phyloP scores from a whole-genome alignment of 2,888 invertebrate genomes.

The Sepiola atlantica region DNA sequence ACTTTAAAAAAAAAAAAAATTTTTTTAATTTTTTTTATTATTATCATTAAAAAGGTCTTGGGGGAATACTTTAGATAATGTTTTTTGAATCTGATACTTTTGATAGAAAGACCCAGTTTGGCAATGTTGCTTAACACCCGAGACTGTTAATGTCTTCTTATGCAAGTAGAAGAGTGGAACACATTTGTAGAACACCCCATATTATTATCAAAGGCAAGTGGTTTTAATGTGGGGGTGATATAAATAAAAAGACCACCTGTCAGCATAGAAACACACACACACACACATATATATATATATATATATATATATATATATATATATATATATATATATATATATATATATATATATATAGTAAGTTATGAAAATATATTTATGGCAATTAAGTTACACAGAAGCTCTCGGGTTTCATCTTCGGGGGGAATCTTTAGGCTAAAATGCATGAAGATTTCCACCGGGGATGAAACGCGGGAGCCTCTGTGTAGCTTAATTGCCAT shows the following conservation, averaged over 20 bases:
- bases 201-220: not conserved
- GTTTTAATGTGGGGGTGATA: not conserved
- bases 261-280: not conserved
- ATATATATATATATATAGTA: too few species aligned
- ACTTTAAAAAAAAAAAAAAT: too few species aligned
- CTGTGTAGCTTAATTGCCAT: too few species aligned
- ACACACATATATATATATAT: not conserved
- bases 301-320: not conserved
- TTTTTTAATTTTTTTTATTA: too few species aligned
- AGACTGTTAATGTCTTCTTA: not conserved
- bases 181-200: not conserved
- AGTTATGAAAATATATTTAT: too few species aligned
- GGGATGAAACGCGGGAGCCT: too few species aligned
- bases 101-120: not conserved
- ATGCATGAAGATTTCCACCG: too few species aligned
- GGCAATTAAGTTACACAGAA: too few species aligned
- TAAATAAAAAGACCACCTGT: not conserved
- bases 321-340: conserved; percentile 33
- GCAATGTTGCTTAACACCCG: not conserved
- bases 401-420: too few species aligned
- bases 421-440: too few species aligned
- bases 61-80: too few species aligned
- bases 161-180: not conserved
- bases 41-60: too few species aligned
- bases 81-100: not conserved